These are phyloP conservation scores for Zaprionus africanus DNA, from an alignment of 1,140 invertebrate species.

Conservation along the genomic window DNA sequence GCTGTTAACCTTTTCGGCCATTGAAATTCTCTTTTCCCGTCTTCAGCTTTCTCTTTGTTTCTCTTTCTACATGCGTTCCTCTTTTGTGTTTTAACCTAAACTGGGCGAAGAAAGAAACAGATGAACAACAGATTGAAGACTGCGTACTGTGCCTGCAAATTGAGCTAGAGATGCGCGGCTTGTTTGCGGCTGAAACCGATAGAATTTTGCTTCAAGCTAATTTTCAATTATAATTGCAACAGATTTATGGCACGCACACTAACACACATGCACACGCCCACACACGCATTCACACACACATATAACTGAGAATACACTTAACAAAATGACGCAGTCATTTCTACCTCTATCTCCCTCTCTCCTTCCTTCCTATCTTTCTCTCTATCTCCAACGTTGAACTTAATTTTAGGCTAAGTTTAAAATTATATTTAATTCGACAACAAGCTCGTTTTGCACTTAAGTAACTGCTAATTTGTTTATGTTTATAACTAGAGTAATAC, in stretches of 20 bases:
- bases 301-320: conserved; percentile 21
- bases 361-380: neutral
- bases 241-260: conserved; percentile 34
- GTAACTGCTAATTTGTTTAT: conserved; percentile 59
- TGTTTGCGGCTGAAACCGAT: conserved; percentile 73
- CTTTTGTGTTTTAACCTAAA: conserved; percentile 21
- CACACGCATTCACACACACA: conserved; percentile 8
- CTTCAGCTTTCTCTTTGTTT: neutral
- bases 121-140: conserved; percentile 21
- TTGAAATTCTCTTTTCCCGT: neutral
- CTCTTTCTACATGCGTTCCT: conserved; percentile 12
- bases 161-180: conserved; percentile 41
- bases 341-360: neutral
- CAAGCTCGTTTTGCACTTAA: conserved; percentile 83
- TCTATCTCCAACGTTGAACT: conserved; percentile 38
- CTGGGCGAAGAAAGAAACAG: conserved; percentile 8
- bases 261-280: neutral
- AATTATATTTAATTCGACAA: conserved; percentile 78
- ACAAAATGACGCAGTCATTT: conserved; percentile 26
- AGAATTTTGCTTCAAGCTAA: conserved; percentile 77
- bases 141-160: conserved; percentile 39
- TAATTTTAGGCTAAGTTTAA: conserved; percentile 73
- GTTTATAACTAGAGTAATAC: conserved; percentile 28
- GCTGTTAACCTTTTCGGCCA: neutral
- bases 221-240: conserved; percentile 62